A percentile compares a stretch with the other conserved stretches of the same genome.
These are phyloP conservation scores for Pseudoatta argentina DNA, from an alignment of 1,140 invertebrate species.

Conservation along the genomic window DNA sequence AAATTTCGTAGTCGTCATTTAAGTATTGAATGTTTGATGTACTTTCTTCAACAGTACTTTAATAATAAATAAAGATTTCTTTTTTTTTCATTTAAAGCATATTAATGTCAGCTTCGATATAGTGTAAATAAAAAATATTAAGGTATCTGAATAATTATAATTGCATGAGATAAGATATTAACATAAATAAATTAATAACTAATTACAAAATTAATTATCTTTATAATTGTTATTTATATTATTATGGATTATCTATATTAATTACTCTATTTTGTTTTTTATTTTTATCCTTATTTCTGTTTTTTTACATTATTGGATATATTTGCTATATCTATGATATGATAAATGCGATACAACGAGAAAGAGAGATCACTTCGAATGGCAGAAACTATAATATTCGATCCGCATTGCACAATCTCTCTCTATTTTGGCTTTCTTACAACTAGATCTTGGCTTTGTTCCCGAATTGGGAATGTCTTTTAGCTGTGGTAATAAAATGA, in stretches of 20 bases:
- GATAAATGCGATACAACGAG: not conserved
- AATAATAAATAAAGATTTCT: not conserved
- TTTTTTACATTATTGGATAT: not conserved
- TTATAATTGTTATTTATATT: not conserved
- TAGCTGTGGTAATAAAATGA: slow-evolving; percentile 5
- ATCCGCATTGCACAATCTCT: slow-evolving; percentile 73
- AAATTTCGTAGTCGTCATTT: not conserved
- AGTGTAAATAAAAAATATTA: not conserved
- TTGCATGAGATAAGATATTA: not conserved
- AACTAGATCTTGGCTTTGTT: slow-evolving; percentile 75
- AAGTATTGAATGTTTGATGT: not conserved
- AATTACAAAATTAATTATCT: not conserved
- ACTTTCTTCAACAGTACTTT: not conserved
- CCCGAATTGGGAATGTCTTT: slow-evolving; percentile 74
- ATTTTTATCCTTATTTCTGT: not conserved
- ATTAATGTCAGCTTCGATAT: not conserved
- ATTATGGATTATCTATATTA: not conserved
- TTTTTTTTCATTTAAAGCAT: not conserved
- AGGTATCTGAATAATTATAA: too few relatives aligned
- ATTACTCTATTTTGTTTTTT: not conserved
- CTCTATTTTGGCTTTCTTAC: slow-evolving; percentile 76
- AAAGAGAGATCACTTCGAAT: slow-evolving; percentile 18
- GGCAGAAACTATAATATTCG: slow-evolving; percentile 37
- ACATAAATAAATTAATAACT: not conserved
- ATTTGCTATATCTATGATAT: not conserved